Conservation (phyloP, 2,113 vertebrate species). For the Procapra przewalskii region DNA sequence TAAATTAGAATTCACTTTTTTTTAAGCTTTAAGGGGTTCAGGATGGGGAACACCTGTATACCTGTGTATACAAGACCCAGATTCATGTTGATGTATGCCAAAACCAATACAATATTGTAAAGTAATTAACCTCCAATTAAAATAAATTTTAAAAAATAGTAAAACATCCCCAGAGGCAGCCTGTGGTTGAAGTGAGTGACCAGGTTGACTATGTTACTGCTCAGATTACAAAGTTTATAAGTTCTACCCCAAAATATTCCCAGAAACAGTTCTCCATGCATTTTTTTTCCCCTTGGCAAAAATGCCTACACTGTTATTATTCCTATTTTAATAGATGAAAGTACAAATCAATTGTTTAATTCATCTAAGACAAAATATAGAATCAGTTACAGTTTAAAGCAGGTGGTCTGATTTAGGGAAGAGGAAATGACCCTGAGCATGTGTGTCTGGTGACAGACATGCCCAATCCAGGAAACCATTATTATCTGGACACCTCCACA, state of each 20-base stretch:
- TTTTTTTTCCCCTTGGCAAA: neutral
- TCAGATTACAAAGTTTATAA: neutral
- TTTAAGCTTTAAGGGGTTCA: neutral
- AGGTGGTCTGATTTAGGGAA: neutral
- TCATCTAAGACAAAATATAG: neutral
- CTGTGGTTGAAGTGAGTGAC: neutral
- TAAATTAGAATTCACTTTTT: fast-evolving
- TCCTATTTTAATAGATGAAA: neutral
- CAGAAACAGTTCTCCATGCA: neutral
- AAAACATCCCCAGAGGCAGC: neutral
- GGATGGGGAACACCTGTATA: too few species aligned
- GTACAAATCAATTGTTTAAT: neutral
- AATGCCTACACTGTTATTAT: neutral
- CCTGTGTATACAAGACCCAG: too few species aligned
- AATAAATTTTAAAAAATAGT: too few species aligned
- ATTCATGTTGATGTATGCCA: too few species aligned
- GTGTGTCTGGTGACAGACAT: neutral
- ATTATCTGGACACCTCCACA: neutral
- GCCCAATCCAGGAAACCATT: neutral
- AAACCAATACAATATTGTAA: too few species aligned
- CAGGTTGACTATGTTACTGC: too few species aligned
- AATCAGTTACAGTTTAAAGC: neutral
- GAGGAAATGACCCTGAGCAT: too few species aligned
- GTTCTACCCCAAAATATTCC: neutral
- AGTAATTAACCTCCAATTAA: too few species aligned